Base-by-base conservation (phyloP, 1,140 invertebrate species). In the Polyergus mexicanus region DNA sequence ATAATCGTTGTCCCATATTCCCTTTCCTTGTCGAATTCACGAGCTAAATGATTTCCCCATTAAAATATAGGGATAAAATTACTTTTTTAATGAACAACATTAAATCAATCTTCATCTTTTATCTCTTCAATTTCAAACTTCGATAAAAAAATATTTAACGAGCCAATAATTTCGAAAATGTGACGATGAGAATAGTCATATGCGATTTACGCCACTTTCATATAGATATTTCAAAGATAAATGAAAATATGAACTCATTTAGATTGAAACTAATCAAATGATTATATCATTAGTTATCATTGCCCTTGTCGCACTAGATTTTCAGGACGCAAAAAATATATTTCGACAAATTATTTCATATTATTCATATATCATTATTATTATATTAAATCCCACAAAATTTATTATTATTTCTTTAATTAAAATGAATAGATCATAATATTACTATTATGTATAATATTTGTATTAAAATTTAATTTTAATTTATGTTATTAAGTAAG, bases 391-490 rank as follows among this genome's bases (percentile, higher is more conserved):
- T 44, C 3, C 2, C 32, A 32, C 11, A 19, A 44, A 77, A 13
- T 13, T 77, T 16, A 76, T 75, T 63, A n/a, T 62, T 11, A 28
- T 44, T 58, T 76, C n/a, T 60, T 58, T 19, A 32, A 25, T 74
- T 4, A 60, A 3, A 58, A 75, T 35, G 13, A 51, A 28, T n/a
- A 74, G 22, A 25, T 16, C 28, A 58, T 38, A 38, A 75, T 56
- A 25, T 22, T 56, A n/a, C 11, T 74, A 35, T 11, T n/a, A n/a
- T n/a, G n/a, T n/a, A n/a, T 47, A 51, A 71, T 51, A 74, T 56
- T 54, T 56, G 47, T 56, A 72, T 11, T 72, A n/a, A 74, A 58
- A 74, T 38, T 58, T 51, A 51, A 13, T 74, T 74, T 74, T 74
- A n/a, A 35, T 74, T 11, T 35, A 16, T 25, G 38, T 3, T 74